A percentile compares a stretch with the other conserved stretches of the same genome.
Conservation (phyloP, 2,888 invertebrate species). For the Polylopha cassiicola region DNA sequence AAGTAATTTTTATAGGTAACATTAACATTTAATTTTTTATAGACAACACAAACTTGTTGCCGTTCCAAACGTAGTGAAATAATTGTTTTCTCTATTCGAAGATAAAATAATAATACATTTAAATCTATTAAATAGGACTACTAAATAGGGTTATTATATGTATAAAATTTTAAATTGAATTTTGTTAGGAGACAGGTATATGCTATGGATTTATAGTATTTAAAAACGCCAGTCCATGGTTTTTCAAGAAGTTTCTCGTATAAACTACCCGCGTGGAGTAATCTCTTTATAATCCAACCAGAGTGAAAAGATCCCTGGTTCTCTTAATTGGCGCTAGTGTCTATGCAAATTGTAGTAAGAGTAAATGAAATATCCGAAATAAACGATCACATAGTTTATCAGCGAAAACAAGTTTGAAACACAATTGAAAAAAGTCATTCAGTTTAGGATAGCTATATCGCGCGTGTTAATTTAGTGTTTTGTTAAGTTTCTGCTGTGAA, state of each 20-base stretch:
- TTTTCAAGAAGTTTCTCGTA: background rate
- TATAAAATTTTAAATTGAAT: too few relatives aligned
- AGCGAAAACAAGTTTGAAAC: conserved; percentile 5
- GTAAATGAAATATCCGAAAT: conserved; percentile 10
- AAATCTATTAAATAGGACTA: too few relatives aligned
- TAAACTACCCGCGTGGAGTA: conserved; percentile 21
- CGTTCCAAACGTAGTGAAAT: too few relatives aligned
- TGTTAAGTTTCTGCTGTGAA: background rate
- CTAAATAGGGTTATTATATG: too few relatives aligned
- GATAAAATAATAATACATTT: too few relatives aligned
- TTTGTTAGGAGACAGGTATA: too few relatives aligned
- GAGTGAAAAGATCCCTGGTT: background rate
- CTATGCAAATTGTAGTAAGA: background rate
- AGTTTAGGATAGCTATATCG: conserved; percentile 8
- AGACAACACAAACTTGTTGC: too few relatives aligned
- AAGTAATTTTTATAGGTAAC: too few relatives aligned
- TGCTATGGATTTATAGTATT: too few relatives aligned
- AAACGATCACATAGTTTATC: background rate
- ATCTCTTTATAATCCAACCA: conserved; percentile 4
- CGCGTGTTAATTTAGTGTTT: conserved; percentile 11
- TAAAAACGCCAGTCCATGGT: too few relatives aligned
- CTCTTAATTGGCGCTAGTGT: conserved; percentile 16
- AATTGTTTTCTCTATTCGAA: too few relatives aligned
- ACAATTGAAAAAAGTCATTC: conserved; percentile 17
- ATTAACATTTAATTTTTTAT: too few relatives aligned